Evolutionary conservation across 2,797 vertebrate species (phyloP).

Genomic region (Sciurus carolinensis): DNA sequence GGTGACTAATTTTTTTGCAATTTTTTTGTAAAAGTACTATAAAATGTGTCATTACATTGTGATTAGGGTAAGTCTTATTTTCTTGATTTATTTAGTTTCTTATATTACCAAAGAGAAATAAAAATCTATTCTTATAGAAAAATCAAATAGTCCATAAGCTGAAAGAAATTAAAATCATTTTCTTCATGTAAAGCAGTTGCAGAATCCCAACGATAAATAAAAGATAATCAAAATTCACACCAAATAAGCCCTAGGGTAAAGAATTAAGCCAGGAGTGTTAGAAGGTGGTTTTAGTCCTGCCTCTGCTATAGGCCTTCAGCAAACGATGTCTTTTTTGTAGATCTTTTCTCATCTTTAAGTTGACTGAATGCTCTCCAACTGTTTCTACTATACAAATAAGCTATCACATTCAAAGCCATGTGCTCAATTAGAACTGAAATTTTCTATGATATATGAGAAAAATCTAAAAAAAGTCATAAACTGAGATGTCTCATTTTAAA

Average conservation of each 20-base stretch:
- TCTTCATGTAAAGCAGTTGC: background rate
- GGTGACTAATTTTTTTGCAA: constrained; percentile 10
- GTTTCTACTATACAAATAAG: constrained; percentile 20
- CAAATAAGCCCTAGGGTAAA: background rate
- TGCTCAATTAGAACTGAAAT: background rate
- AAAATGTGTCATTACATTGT: background rate
- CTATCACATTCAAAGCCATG: background rate
- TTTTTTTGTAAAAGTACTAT: background rate
- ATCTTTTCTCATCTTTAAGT: background rate
- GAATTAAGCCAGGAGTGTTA: background rate
- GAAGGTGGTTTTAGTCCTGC: background rate
- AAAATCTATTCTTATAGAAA: background rate
- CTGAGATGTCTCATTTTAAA: background rate
- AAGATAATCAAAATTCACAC: background rate
- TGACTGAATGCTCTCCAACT: background rate
- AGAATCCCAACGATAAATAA: background rate
- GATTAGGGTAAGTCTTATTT: background rate
- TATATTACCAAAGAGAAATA: background rate
- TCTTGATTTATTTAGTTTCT: constrained; percentile 15
- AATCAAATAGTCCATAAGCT: constrained; percentile 15
- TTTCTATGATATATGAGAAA: background rate
- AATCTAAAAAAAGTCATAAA: background rate
- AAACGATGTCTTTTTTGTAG: background rate
- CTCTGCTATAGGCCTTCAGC: background rate
- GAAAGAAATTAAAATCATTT: background rate